phyloP scores from a whole-genome alignment of 30 jellyfish, hydroid and myxozoan genomes.

The Pseudorhiza aurosa region DNA sequence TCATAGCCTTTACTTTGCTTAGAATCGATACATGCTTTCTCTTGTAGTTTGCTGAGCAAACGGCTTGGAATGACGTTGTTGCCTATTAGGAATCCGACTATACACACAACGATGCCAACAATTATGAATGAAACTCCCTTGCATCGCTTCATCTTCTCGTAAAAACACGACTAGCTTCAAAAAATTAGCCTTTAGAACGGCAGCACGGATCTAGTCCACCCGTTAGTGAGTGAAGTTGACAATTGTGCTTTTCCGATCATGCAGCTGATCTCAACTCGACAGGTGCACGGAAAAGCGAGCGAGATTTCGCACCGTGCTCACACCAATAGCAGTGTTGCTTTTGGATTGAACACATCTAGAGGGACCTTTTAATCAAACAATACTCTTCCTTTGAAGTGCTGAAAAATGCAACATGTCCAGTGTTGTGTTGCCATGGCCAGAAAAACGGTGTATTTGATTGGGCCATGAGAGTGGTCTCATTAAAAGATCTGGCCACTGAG shows the following conservation, averaged over 20 bases:
- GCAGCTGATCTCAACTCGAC: neutral
- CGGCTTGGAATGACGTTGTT: constrained; percentile 6
- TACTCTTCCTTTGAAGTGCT: too few relatives aligned
- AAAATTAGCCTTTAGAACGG: too few relatives aligned
- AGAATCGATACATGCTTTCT: constrained; percentile 48
- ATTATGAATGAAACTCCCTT: constrained; percentile 17
- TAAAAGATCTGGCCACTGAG: too few relatives aligned
- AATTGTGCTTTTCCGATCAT: neutral
- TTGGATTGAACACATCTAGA: too few relatives aligned
- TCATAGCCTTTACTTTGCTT: constrained; percentile 1
- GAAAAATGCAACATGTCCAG: too few relatives aligned
- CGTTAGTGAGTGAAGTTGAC: neutral
- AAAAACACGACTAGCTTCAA: too few relatives aligned
- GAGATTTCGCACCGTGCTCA: neutral
- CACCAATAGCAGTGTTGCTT: neutral
- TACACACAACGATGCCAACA: constrained; percentile 3
- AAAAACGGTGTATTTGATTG: too few relatives aligned
- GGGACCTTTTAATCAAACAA: too few relatives aligned
- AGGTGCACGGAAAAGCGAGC: neutral
- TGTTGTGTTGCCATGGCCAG: too few relatives aligned
- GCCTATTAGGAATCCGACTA: constrained; percentile 33
- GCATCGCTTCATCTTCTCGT: constrained; percentile 16
- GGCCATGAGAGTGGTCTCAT: too few relatives aligned
- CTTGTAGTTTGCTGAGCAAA: neutral
- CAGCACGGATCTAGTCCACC: too few relatives aligned